A percentile compares a stretch with the other conserved stretches of the same genome.
Evolutionary conservation across 2,888 invertebrate genomes (phyloP).

Genomic region (Caenorhabditis parvicauda): DNA sequence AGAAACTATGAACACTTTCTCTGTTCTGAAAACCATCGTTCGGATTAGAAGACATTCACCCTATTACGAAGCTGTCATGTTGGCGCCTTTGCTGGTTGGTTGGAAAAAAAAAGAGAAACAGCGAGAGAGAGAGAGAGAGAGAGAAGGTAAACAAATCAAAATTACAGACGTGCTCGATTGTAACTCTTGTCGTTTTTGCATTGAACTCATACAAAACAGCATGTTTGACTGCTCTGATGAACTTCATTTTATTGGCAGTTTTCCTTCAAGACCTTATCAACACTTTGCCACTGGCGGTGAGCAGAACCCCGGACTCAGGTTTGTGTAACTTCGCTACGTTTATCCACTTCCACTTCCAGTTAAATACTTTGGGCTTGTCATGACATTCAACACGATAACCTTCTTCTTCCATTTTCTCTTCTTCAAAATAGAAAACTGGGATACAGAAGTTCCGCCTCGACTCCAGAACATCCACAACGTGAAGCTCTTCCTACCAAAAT

Average conservation of each 20-base stretch:
- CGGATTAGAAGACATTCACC: conserved; percentile 25
- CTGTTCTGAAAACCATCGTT: conserved; percentile 24
- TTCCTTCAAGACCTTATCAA: conserved; percentile 45
- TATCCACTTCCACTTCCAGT: conserved; percentile 4
- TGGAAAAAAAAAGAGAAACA: no score
- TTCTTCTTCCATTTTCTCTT: conserved; percentile 6
- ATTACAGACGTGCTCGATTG: no score
- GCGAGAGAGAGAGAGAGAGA: no score
- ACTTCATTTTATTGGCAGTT: conserved; percentile 40
- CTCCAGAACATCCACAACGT: conserved; percentile 2
- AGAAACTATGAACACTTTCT: conserved; percentile 32
- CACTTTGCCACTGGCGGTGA: conserved; percentile 35
- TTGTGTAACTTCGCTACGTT: not conserved
- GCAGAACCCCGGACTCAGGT: conserved; percentile 19
- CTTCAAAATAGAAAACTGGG: not conserved
- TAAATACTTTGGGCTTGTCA: conserved; percentile 6
- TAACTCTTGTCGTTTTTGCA: not conserved
- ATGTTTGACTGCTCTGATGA: conserved; percentile 13
- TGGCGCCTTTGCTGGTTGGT: conserved; percentile 25
- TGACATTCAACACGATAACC: conserved; percentile 6
- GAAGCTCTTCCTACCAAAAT: conserved; percentile 11
- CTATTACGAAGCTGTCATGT: conserved; percentile 17
- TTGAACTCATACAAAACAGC: not conserved
- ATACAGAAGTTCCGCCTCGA: not conserved
- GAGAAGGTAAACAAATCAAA: no score